Percentiles rank a stretch among this genome's conserved stretches.
phyloP scores from a whole-genome alignment of 1,140 invertebrate genomes.

The Temnothorax nylanderi region DNA sequence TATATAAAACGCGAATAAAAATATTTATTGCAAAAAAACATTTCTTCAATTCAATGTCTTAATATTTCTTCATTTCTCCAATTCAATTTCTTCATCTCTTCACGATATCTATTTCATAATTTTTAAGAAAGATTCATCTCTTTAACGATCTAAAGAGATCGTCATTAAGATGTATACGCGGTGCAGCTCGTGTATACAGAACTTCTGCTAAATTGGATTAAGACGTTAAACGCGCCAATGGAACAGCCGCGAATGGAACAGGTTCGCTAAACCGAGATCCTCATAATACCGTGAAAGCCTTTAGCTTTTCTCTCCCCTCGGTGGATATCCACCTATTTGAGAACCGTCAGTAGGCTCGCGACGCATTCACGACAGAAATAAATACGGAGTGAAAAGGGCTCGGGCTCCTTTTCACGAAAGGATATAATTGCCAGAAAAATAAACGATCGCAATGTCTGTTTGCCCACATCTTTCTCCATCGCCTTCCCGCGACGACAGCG shows the following conservation, averaged over 20 bases:
- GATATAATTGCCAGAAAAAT: constrained; percentile 85
- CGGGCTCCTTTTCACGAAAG: constrained; percentile 79
- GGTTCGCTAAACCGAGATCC: constrained; percentile 12
- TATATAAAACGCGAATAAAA: not conserved
- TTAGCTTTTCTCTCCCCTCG: not conserved
- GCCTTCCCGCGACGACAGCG: not conserved
- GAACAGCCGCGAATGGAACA: not conserved
- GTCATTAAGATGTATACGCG: not conserved
- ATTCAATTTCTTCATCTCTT: too few species aligned
- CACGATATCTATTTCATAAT: not conserved
- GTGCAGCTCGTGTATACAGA: not conserved
- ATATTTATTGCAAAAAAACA: not conserved
- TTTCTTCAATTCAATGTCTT: too few species aligned
- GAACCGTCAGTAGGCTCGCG: constrained; percentile 72
- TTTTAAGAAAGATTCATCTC: not conserved
- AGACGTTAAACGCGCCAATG: constrained; percentile 17
- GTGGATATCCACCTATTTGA: constrained; percentile 43
- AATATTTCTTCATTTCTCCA: too few species aligned
- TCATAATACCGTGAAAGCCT: constrained; percentile 30
- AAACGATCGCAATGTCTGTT: constrained; percentile 83
- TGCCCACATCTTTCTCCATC: constrained; percentile 73
- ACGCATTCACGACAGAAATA: constrained; percentile 80
- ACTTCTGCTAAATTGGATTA: constrained; percentile 27
- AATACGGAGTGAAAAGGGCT: constrained; percentile 79
- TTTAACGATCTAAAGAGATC: not conserved